A percentile compares a stretch with the other conserved stretches of the same genome.
Evolutionary conservation across 2,113 vertebrate species (phyloP).

Genomic region (Pelmatolapia mariae): DNA sequence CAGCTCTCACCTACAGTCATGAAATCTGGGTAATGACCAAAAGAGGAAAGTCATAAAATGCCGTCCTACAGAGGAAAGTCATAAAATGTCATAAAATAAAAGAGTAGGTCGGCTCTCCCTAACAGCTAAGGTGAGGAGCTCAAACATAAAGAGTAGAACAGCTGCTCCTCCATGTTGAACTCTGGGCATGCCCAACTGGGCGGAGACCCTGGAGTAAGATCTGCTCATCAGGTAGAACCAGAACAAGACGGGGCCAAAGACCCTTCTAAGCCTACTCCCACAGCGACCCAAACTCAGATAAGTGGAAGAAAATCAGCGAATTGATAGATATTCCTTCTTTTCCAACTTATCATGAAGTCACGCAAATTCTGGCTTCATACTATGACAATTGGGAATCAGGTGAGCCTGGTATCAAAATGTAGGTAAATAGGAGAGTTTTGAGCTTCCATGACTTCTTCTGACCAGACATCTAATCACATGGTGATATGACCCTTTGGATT

Average conservation of each 20-base stretch:
- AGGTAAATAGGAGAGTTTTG: not conserved
- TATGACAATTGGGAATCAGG: not conserved
- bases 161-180: not conserved
- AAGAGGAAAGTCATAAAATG: not conserved
- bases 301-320: fast-evolving
- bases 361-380: not conserved
- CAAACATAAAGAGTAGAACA: not conserved
- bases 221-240: not conserved
- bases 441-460: not conserved
- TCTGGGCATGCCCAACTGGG: not conserved
- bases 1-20: not conserved
- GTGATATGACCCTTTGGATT: not conserved
- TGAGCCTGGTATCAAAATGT: not conserved
- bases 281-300: fast-evolving
- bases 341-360: not conserved
- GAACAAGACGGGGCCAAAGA: not conserved
- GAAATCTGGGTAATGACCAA: not conserved
- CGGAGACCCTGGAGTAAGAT: not conserved
- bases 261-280: not conserved
- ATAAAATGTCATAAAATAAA: not conserved
- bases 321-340: not conserved
- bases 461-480: not conserved
- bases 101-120: not conserved
- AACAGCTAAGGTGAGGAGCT: not conserved
- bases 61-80: not conserved